These are phyloP conservation scores for Nothocercus julius DNA, from an alignment of 2,113 vertebrate genomes.

Conservation along the genomic window DNA sequence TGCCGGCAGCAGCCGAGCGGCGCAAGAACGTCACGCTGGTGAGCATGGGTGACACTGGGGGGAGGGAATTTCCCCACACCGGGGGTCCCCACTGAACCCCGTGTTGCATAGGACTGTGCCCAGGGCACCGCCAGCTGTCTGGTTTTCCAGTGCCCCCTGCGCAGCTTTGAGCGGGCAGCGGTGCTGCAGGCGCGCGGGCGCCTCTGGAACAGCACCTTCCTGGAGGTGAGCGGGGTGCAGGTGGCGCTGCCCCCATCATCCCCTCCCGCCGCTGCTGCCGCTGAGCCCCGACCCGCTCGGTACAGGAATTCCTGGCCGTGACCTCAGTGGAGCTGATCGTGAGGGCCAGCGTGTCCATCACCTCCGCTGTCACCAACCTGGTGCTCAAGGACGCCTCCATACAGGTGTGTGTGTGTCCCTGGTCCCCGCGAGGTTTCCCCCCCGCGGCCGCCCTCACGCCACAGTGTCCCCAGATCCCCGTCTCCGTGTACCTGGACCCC, in stretches of 20 bases:
- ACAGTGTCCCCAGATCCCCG: slow-evolving; percentile 76
- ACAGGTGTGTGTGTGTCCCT: slow-evolving; percentile 71
- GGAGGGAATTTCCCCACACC: accelerated
- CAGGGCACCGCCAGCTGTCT: slow-evolving; percentile 84
- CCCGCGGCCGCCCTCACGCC: not conserved
- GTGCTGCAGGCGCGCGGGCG: slow-evolving; percentile 84
- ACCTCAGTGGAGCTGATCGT: slow-evolving; percentile 88
- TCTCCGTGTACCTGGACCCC: slow-evolving; percentile 89
- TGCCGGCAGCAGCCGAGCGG: slow-evolving; percentile 80
- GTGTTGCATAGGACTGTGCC: slow-evolving; percentile 83
- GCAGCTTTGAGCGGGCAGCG: slow-evolving; percentile 84
- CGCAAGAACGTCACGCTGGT: slow-evolving; percentile 88
- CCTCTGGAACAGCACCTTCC: slow-evolving; percentile 93
- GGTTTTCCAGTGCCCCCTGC: slow-evolving; percentile 87
- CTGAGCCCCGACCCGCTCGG: not conserved
- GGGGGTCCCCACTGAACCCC: not conserved
- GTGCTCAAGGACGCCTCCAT: slow-evolving; percentile 82
- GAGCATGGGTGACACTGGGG: not conserved
- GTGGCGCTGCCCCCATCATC: too few species aligned
- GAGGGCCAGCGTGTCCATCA: slow-evolving; percentile 88
- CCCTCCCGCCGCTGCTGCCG: not conserved
- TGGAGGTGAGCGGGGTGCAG: slow-evolving; percentile 80
- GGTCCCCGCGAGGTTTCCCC: too few species aligned
- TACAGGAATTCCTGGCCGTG: slow-evolving; percentile 85
- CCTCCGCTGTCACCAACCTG: slow-evolving; percentile 87